These are phyloP conservation scores for Anarsia innoxiella DNA, from an alignment of 2,888 invertebrate genomes.

Conservation along the genomic window DNA sequence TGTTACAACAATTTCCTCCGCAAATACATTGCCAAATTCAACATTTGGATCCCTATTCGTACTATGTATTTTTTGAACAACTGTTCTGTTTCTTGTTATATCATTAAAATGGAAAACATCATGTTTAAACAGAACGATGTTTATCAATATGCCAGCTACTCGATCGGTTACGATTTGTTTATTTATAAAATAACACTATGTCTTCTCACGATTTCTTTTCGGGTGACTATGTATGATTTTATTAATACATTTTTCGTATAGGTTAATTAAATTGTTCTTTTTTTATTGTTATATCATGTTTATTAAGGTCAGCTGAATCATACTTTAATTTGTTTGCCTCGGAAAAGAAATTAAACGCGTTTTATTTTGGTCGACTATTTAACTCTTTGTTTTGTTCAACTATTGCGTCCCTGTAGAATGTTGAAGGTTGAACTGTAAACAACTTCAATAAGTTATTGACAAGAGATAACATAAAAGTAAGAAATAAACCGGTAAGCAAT, in stretches of 20 bases:
- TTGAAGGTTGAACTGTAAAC: slow-evolving; percentile 36
- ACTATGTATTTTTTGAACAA: slow-evolving; percentile 12
- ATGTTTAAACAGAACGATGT: slow-evolving; percentile 42
- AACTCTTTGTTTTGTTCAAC: slow-evolving; percentile 13
- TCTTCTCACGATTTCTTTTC: slow-evolving; percentile 37
- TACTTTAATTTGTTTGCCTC: too few species aligned
- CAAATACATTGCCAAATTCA: slow-evolving; percentile 45
- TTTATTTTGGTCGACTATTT: slow-evolving; percentile 14
- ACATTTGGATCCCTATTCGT: slow-evolving; percentile 19
- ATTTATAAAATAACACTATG: slow-evolving; percentile 38
- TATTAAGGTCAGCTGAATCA: too few species aligned
- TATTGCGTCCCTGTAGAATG: slow-evolving; percentile 14
- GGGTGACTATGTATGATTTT: slow-evolving; percentile 7
- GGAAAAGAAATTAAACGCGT: too few species aligned
- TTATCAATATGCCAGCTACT: slow-evolving; percentile 47
- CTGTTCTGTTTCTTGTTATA: slow-evolving; percentile 27
- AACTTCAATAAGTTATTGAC: slow-evolving; percentile 34
- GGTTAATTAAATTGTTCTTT: too few species aligned
- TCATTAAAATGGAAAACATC: slow-evolving; percentile 38
- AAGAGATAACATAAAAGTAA: slow-evolving; percentile 34
- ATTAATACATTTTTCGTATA: too few species aligned
- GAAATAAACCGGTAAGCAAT: slow-evolving; percentile 56
- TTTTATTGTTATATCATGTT: too few species aligned
- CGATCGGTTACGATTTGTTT: slow-evolving; percentile 44
- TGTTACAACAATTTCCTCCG: slow-evolving; percentile 62